Base-by-base conservation (phyloP, 2,888 invertebrate species). In the Cheilosia scutellata region DNA sequence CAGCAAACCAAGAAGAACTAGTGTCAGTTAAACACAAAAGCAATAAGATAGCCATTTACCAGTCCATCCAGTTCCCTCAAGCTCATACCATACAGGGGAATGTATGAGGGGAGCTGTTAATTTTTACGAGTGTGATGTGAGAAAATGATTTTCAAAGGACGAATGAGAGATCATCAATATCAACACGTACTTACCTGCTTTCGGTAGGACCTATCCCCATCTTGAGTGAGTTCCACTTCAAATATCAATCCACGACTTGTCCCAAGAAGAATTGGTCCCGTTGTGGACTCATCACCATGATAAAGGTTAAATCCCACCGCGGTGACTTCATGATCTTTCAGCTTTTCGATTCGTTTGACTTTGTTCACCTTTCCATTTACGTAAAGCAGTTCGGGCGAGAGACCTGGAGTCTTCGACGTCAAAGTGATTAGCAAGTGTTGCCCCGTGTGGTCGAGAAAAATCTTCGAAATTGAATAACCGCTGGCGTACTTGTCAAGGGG, bases 201-300 rank as follows among this genome's bases (percentile, higher is more conserved):
- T 94, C 96, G 95, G 91, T 97, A 97, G 91, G 97, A 95, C 90
- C 95, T 96, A 82, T 98, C 98, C 84, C 95, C 96, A 68, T 96
- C 96, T 11, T 95, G 93, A 25, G 95, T 95, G 65, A 98, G 94
- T 91, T 98, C 98, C 0, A 97, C 97, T 93, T 98, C 98, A 92
- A 98, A 95, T 84, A 98, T 96, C 55, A 97, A 93, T 0, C 98
- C 98, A 90, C 96, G 96, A 0, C 96, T 96, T 0, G 98, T 98
- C 5, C 98, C 98, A 55, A 98, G 91, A 49, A 99, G 93, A 89
- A 99, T 97, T 0, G 97, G 95, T 0, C 97, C 97, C 0, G 98
- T 97, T 0, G 95, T 94, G 1, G 91, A 92, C 79, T 95, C 95
- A 0, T 95, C 95, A 2, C 94, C 94, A 88, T 96, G 96, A 76